Evolutionary conservation across 2,888 invertebrate genomes (phyloP).

Genomic region (Hemaris fuciformis): DNA sequence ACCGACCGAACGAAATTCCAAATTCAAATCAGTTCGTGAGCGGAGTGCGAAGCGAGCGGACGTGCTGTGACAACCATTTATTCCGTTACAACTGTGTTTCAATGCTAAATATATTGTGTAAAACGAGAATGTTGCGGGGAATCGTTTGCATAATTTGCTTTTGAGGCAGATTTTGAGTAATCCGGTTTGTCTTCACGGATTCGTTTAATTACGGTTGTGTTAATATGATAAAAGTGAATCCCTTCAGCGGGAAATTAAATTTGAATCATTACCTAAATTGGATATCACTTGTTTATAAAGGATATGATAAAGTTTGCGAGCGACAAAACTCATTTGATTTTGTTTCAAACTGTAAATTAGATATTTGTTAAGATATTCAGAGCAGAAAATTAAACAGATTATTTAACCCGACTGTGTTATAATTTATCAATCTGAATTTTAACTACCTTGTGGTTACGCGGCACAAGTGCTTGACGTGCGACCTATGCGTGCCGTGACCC

Average conservation of each 20-base stretch:
- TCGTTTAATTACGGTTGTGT: constrained; percentile 40
- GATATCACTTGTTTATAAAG: neutral
- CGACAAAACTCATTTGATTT: neutral
- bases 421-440: too few species aligned
- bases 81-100: constrained; percentile 69
- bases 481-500: too few species aligned
- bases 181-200: constrained; percentile 43
- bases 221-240: constrained; percentile 26
- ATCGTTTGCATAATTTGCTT: constrained; percentile 65
- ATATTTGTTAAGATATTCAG: too few species aligned
- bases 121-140: constrained; percentile 64
- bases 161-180: constrained; percentile 51
- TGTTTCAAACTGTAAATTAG: too few species aligned
- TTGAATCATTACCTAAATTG: neutral
- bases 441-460: too few species aligned
- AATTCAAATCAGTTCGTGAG: constrained; percentile 79
- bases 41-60: constrained; percentile 66
- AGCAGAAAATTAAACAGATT: too few species aligned
- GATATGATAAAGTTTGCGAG: neutral
- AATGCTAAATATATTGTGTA: constrained; percentile 72
- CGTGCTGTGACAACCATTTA: constrained; percentile 67
- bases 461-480: too few species aligned
- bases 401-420: too few species aligned
- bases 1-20: constrained; percentile 59
- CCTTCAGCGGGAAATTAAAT: constrained; percentile 28